phyloP scores from a whole-genome alignment of 1,140 invertebrate species.

The Drosophila guanche region DNA sequence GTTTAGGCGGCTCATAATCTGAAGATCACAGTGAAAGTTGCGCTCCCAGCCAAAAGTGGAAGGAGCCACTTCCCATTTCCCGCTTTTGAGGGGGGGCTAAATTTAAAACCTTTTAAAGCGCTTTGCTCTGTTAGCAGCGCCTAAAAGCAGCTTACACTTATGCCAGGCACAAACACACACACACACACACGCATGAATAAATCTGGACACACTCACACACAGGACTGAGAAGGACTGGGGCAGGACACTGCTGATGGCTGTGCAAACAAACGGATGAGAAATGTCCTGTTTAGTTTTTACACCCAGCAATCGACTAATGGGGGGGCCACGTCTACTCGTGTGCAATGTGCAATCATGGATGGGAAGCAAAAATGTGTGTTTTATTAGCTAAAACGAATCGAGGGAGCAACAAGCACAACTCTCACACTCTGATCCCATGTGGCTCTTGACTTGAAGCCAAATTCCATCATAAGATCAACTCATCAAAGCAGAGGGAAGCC shows the following conservation, averaged over 20 bases:
- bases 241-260: slow-evolving; percentile 33
- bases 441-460: too few relatives aligned
- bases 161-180: slow-evolving; percentile 25
- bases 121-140: slow-evolving; percentile 66
- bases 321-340: too few relatives aligned
- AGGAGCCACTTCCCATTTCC: background rate
- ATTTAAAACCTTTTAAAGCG: slow-evolving; percentile 73
- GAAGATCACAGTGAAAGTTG: slow-evolving; percentile 33
- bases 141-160: slow-evolving; percentile 70
- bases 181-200: background rate
- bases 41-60: background rate
- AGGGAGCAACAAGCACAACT: too few relatives aligned
- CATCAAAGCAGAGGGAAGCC: too few relatives aligned
- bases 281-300: slow-evolving; percentile 28
- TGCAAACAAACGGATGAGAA: slow-evolving; percentile 42
- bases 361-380: too few relatives aligned
- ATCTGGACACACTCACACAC: background rate
- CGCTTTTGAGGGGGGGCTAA: background rate
- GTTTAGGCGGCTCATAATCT: slow-evolving; percentile 62
- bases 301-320: background rate
- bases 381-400: too few relatives aligned
- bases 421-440: too few relatives aligned
- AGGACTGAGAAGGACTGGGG: too few relatives aligned
- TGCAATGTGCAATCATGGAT: too few relatives aligned
- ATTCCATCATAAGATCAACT: too few relatives aligned